phyloP scores from a whole-genome alignment of 2,797 vertebrate species.

The Nasua narica region DNA sequence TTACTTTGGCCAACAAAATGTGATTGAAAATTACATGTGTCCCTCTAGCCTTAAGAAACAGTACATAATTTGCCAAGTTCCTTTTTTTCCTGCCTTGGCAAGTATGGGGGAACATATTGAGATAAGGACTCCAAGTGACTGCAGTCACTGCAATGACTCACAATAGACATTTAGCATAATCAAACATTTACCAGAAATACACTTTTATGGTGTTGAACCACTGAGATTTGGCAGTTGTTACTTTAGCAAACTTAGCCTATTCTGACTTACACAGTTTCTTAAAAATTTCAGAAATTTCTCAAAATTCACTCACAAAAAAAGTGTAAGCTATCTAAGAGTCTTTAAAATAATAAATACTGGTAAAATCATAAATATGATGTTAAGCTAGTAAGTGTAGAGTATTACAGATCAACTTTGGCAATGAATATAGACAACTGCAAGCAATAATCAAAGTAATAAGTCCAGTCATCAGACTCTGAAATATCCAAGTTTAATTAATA shows the following conservation, averaged over 20 bases:
- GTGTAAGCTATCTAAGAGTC: background rate
- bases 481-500: background rate
- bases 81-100: background rate
- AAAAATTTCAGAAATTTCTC: background rate
- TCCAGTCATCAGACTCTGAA: background rate
- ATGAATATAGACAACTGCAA: background rate
- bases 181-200: constrained; percentile 41
- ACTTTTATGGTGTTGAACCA: background rate
- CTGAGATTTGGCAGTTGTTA: background rate
- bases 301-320: constrained; percentile 29
- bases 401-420: background rate
- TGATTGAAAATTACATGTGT: background rate
- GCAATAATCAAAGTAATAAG: background rate
- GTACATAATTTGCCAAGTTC: background rate
- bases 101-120: background rate
- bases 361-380: background rate
- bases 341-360: background rate
- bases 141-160: background rate
- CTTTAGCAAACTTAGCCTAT: background rate
- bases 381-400: background rate
- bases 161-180: background rate
- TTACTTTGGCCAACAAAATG: background rate
- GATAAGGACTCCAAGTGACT: background rate
- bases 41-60: background rate
- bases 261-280: background rate